These are phyloP conservation scores for Nothoprocta pentlandii DNA, from an alignment of 2,113 vertebrate species.

Conservation along the genomic window DNA sequence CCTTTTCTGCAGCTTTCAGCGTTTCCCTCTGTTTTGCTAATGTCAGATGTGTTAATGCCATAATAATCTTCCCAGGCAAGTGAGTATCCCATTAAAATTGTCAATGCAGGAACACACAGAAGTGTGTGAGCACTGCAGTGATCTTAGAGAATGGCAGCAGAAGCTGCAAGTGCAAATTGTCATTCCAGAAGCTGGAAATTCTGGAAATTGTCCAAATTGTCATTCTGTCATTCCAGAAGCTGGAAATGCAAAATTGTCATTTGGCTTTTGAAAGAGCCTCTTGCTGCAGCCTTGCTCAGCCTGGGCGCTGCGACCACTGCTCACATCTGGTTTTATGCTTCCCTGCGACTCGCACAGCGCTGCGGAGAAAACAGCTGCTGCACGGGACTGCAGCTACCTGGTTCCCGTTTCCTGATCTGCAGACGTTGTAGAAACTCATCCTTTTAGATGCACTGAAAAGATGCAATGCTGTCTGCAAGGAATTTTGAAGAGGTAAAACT, in stretches of 20 bases:
- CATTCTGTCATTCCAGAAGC: too few species aligned
- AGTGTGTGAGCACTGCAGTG: fast-evolving
- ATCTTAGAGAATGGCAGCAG: neutral
- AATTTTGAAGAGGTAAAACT: neutral
- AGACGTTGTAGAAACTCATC: neutral
- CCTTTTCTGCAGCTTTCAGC: neutral
- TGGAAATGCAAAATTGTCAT: neutral
- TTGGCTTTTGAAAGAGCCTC: neutral
- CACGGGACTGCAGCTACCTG: neutral
- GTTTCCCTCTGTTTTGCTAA: constrained; percentile 23
- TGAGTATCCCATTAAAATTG: neutral
- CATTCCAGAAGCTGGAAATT: neutral
- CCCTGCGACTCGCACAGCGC: constrained; percentile 8
- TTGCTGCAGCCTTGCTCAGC: neutral
- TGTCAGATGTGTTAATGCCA: neutral
- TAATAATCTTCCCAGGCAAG: constrained; percentile 24
- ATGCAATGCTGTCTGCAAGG: neutral
- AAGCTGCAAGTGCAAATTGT: neutral
- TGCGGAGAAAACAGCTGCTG: neutral
- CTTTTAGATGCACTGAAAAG: neutral
- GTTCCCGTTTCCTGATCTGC: neutral
- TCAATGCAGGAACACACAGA: neutral
- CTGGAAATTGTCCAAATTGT: too few species aligned
- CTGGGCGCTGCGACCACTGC: neutral
- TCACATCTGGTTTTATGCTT: constrained; percentile 31